Percentiles rank a stretch among this genome's conserved stretches.
These are phyloP conservation scores for Hypena proboscidalis DNA, from an alignment of 2,888 invertebrate species.

Conservation along the genomic window DNA sequence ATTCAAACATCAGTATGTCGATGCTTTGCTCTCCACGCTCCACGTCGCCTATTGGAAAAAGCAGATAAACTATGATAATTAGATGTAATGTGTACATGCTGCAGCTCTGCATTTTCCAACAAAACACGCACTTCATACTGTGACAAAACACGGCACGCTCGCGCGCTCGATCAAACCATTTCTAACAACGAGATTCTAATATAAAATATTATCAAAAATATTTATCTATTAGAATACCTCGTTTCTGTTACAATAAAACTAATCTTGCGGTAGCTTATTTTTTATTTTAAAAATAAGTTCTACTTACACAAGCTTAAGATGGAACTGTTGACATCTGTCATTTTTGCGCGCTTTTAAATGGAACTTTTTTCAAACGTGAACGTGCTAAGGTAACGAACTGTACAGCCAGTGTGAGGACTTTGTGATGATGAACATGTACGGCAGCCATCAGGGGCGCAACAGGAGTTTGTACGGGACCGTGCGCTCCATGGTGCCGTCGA, in stretches of 20 bases:
- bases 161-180: constrained; percentile 40
- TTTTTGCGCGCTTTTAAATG: constrained; percentile 47
- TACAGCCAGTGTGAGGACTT: constrained; percentile 45
- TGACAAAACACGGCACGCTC: constrained; percentile 51
- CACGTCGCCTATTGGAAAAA: constrained; percentile 80
- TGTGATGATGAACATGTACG: constrained; percentile 73
- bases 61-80: constrained; percentile 82
- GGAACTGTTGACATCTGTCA: constrained; percentile 13
- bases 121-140: constrained; percentile 62
- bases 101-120: constrained; percentile 56
- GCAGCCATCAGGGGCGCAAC: constrained; percentile 63
- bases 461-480: constrained; percentile 77
- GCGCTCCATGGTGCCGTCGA: constrained; percentile 66
- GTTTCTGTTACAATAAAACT: constrained; percentile 35
- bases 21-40: constrained; percentile 68
- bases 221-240: constrained; percentile 68
- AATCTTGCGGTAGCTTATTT: constrained; percentile 69
- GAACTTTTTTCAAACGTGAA: constrained; percentile 43
- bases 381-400: constrained; percentile 36
- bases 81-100: constrained; percentile 70
- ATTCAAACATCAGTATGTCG: constrained; percentile 71
- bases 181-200: constrained; percentile 58
- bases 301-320: constrained; percentile 47
- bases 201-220: constrained; percentile 70
- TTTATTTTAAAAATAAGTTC: constrained; percentile 72